Conservation (phyloP, 2,113 vertebrate genomes). For the Nerophis ophidion region DNA sequence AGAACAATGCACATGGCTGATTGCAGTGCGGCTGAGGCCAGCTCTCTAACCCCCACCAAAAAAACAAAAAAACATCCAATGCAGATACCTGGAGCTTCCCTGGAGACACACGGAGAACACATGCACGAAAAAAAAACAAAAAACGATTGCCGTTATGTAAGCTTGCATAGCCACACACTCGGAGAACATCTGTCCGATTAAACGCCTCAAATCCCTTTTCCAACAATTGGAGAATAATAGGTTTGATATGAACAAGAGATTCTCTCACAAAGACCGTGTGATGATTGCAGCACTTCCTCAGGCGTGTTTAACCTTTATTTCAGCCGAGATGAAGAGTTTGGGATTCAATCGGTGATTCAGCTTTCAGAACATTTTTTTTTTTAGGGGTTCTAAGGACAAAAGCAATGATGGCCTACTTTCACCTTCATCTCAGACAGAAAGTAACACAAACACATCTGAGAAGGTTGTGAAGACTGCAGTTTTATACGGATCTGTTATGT, state of each 20-base stretch:
- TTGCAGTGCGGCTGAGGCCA: slow-evolving; percentile 61
- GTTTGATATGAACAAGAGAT: slow-evolving; percentile 32
- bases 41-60: slow-evolving; percentile 64
- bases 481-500: slow-evolving; percentile 8
- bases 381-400: slow-evolving; percentile 27
- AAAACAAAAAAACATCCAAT: slow-evolving; percentile 53
- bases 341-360: slow-evolving; percentile 8
- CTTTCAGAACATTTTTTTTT: slow-evolving; percentile 9
- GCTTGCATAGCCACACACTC: slow-evolving; percentile 13
- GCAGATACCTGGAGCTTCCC: slow-evolving; percentile 63
- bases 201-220: slow-evolving; percentile 5
- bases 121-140: slow-evolving; percentile 25
- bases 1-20: slow-evolving; percentile 44
- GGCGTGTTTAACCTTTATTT: slow-evolving; percentile 18
- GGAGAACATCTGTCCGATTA: slow-evolving; percentile 4
- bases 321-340: slow-evolving; percentile 8
- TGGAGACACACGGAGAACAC: slow-evolving; percentile 52
- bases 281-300: slow-evolving; percentile 40
- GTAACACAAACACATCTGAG: slow-evolving; percentile 15
- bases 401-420: slow-evolving; percentile 19
- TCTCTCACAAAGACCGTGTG: slow-evolving; percentile 26
- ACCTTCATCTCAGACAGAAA: slow-evolving; percentile 28
- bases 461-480: slow-evolving; percentile 6
- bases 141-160: slow-evolving; percentile 21
- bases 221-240: slow-evolving; percentile 10